phyloP scores from a whole-genome alignment of 2,113 vertebrate species.

The Mirounga angustirostris region DNA sequence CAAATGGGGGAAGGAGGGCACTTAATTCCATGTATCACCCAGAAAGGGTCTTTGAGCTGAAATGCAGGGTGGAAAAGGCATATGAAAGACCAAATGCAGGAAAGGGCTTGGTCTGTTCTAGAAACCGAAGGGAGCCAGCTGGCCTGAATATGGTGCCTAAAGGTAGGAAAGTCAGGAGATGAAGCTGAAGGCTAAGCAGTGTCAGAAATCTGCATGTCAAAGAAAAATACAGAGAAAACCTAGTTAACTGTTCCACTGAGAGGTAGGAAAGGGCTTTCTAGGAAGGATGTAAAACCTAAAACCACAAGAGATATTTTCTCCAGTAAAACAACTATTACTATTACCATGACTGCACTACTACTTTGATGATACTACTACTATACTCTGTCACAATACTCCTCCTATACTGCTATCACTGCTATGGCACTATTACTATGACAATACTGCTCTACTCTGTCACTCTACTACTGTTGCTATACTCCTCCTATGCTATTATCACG shows the following conservation, averaged over 20 bases:
- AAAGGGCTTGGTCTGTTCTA: neutral
- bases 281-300: too few relatives aligned
- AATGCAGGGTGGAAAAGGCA: neutral
- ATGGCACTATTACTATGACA: fast-evolving
- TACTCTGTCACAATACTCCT: neutral
- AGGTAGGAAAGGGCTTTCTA: neutral
- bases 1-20: fast-evolving
- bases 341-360: fast-evolving
- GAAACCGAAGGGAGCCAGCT: neutral
- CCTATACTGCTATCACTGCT: fast-evolving
- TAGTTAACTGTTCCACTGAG: neutral
- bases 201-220: neutral
- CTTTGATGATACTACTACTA: neutral
- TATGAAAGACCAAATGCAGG: neutral
- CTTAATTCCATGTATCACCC: neutral
- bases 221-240: neutral
- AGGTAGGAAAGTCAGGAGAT: too few relatives aligned
- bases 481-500: fast-evolving
- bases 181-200: fast-evolving
- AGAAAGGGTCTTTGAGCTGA: neutral
- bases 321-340: neutral
- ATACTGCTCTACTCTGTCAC: neutral
- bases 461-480: fast-evolving
- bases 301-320: neutral
- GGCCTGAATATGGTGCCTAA: fast-evolving